A percentile compares a stretch with the other conserved stretches of the same genome.
phyloP scores from a whole-genome alignment of 1,140 invertebrate genomes.

The Chelonus insularis region DNA sequence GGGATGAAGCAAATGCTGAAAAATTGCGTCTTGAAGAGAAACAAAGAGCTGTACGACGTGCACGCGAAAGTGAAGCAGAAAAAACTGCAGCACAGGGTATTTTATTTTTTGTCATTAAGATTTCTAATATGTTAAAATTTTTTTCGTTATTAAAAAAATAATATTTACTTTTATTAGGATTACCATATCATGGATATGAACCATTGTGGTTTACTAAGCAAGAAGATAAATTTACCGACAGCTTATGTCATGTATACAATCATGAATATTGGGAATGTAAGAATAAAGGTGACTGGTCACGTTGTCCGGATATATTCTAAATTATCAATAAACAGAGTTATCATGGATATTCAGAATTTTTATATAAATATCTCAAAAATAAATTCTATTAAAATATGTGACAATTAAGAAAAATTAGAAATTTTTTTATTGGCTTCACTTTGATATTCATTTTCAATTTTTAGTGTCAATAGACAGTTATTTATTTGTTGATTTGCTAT shows the following conservation, averaged over 20 bases:
- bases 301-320: slow-evolving; percentile 93
- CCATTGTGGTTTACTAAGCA: slow-evolving; percentile 91
- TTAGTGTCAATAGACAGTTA: no score
- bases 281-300: slow-evolving; percentile 82
- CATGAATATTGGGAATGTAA: slow-evolving; percentile 95
- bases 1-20: slow-evolving; percentile 94
- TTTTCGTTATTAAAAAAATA: no score
- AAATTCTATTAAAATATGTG: no score
- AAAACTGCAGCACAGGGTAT: slow-evolving; percentile 72
- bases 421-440: no score
- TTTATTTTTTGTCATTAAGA: no score
- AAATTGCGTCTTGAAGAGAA: slow-evolving; percentile 95
- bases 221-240: slow-evolving; percentile 78
- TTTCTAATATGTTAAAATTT: no score
- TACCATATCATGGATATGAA: slow-evolving; percentile 74
- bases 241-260: slow-evolving; percentile 82
- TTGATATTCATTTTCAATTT: no score
- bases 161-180: slow-evolving; percentile 59
- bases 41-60: slow-evolving; percentile 75
- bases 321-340: slow-evolving; percentile 23
- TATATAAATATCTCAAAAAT: no score
- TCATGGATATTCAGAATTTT: no score
- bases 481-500: no score
- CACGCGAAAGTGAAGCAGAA: slow-evolving; percentile 80
- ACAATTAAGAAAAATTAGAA: no score